phyloP scores from a whole-genome alignment of 92 coral and sea anemone genomes.

The Paramuricea clavata region DNA sequence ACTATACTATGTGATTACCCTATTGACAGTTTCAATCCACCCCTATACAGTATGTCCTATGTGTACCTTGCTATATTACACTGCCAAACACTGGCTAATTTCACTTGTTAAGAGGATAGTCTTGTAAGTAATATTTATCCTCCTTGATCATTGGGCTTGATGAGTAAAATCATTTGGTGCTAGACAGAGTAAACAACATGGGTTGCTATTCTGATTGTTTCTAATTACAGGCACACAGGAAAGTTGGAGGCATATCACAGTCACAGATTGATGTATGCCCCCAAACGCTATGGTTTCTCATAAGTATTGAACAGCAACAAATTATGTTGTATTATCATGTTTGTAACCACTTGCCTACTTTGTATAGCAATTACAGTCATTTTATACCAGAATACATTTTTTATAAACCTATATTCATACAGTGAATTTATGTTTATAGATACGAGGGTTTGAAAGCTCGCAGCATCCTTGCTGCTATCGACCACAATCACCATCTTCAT shows the following conservation, averaged over 20 bases:
- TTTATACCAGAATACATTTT: neutral
- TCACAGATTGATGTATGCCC: constrained; percentile 55
- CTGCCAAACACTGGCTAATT: no score
- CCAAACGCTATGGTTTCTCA: constrained; percentile 17
- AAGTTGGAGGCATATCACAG: constrained; percentile 49
- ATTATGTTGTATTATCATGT: neutral
- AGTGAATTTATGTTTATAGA: neutral
- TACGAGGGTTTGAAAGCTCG: constrained; percentile 38
- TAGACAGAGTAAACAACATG: constrained; percentile 7
- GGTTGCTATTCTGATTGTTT: neutral
- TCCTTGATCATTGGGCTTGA: no score
- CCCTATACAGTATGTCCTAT: no score
- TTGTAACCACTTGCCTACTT: no score
- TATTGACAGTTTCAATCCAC: no score
- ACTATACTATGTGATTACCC: neutral
- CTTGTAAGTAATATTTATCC: no score
- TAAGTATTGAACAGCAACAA: constrained; percentile 18
- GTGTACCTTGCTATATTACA: no score
- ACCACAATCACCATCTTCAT: constrained; percentile 46
- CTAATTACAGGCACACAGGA: constrained; percentile 33
- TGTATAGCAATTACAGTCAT: neutral
- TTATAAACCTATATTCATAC: neutral
- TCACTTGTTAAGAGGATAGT: no score
- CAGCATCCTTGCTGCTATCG: constrained; percentile 42
- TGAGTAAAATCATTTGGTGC: no score